Conservation (phyloP, 2,888 invertebrate genomes). For the Cremastinae sp. region DNA sequence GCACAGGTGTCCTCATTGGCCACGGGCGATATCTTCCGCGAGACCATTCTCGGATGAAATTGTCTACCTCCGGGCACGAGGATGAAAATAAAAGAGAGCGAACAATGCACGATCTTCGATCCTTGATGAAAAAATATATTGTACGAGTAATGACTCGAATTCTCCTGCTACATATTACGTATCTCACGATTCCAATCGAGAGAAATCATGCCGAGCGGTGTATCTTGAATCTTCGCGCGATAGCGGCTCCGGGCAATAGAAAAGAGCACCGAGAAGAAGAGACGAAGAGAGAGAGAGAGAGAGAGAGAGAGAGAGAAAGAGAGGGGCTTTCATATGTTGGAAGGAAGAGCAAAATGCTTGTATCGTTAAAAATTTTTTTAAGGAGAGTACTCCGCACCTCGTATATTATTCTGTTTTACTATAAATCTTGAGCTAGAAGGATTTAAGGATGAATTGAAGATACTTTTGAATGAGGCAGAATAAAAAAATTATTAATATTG, state of each 20-base stretch:
- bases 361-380: slow-evolving; percentile 30
- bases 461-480: too few species aligned
- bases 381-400: too few species aligned
- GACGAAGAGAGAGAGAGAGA: too few species aligned
- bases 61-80: neutral
- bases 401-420: slow-evolving; percentile 2
- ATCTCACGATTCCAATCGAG: slow-evolving; percentile 1
- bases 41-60: slow-evolving; percentile 46
- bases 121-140: slow-evolving; percentile 28
- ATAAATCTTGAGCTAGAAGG: neutral
- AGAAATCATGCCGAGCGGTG: slow-evolving; percentile 31
- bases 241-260: slow-evolving; percentile 22
- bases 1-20: slow-evolving; percentile 63
- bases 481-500: too few species aligned
- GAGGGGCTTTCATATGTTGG: slow-evolving; percentile 37
- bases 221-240: slow-evolving; percentile 40
- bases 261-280: neutral
- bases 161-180: slow-evolving; percentile 39
- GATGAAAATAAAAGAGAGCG: slow-evolving; percentile 17
- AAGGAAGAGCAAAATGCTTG: slow-evolving; percentile 18
- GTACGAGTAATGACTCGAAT: slow-evolving; percentile 45
- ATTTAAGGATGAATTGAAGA: slow-evolving; percentile 10
- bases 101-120: slow-evolving; percentile 11
- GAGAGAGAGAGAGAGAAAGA: slow-evolving; percentile 18
- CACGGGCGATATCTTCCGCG: slow-evolving; percentile 43